Conservation (phyloP, 2,888 invertebrate genomes). For the Tetramorium bicarinatum region DNA sequence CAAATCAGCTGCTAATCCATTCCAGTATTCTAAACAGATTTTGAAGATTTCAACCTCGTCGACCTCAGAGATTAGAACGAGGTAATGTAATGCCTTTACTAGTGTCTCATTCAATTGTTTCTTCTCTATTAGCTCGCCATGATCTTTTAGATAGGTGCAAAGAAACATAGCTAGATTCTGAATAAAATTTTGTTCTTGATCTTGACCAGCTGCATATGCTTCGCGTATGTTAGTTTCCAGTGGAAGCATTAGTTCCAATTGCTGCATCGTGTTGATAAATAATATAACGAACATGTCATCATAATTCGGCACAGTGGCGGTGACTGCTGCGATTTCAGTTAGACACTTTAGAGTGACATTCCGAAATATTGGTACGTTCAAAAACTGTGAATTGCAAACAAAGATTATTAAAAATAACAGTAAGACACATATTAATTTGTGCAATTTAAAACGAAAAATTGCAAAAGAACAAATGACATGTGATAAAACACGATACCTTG, state of each 20-base stretch:
- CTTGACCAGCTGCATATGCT: constrained; percentile 97
- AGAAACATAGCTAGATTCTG: constrained; percentile 99
- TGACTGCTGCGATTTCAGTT: constrained; percentile 98
- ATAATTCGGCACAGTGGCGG: constrained; percentile 92
- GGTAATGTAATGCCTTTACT: constrained; percentile 94
- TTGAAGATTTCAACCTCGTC: constrained; percentile 99
- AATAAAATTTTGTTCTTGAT: constrained; percentile 99
- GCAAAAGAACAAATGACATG: not conserved
- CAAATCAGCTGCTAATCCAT: constrained; percentile 95
- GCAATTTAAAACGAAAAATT: not conserved
- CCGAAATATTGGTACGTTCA: constrained; percentile 98
- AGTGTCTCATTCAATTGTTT: constrained; percentile 92
- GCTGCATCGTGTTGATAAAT: constrained; percentile 96
- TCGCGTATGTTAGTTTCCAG: constrained; percentile 96
- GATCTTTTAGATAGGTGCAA: constrained; percentile 98
- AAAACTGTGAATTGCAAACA: constrained; percentile 89
- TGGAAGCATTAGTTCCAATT: constrained; percentile 97
- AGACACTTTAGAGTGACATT: constrained; percentile 99
- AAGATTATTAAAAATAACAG: constrained; percentile 17
- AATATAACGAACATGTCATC: constrained; percentile 96
- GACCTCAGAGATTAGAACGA: constrained; percentile 97
- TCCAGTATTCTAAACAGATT: constrained; percentile 99
- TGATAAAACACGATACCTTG: constrained; percentile 87
- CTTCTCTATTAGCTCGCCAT: constrained; percentile 95
- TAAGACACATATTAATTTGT: not conserved